A percentile compares a stretch with the other conserved stretches of the same genome.
Conservation (phyloP, 64 coral and sea anemone genomes). For the Porites australiensis region DNA sequence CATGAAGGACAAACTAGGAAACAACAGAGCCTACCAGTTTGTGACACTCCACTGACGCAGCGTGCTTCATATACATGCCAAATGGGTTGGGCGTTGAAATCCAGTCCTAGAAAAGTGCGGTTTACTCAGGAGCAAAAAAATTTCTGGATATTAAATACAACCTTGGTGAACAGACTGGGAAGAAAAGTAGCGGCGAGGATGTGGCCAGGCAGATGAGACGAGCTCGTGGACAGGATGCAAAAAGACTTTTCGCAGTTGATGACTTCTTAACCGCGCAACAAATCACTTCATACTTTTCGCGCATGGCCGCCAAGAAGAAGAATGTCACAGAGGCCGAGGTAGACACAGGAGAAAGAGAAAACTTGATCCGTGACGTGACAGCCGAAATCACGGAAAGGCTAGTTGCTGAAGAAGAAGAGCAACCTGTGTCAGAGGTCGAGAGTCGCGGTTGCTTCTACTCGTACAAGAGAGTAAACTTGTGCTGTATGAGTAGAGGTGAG, state of each 20-base stretch:
- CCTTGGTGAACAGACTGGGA: constrained; percentile 38
- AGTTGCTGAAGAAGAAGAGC: too few species aligned
- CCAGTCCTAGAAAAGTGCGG: not conserved
- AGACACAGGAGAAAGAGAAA: constrained; percentile 31
- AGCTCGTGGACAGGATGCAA: not conserved
- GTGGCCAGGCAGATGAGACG: constrained; percentile 61
- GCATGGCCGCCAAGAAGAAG: constrained; percentile 44
- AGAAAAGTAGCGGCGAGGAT: constrained; percentile 31
- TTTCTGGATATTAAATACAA: constrained; percentile 8
- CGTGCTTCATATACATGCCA: not conserved
- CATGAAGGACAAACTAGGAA: constrained; percentile 32
- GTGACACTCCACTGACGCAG: not conserved
- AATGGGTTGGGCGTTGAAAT: constrained; percentile 54
- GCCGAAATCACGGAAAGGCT: constrained; percentile 22
- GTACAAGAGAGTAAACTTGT: too few species aligned
- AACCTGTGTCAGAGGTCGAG: too few species aligned
- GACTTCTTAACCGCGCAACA: constrained; percentile 50
- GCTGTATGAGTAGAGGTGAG: too few species aligned
- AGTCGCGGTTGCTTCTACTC: too few species aligned
- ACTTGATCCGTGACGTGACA: constrained; percentile 2
- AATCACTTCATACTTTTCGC: constrained; percentile 45
- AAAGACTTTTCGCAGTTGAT: constrained; percentile 26
- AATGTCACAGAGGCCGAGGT: not conserved
- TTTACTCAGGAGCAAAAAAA: constrained; percentile 31
- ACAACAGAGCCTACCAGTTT: constrained; percentile 13